Evolutionary conservation across 2,888 invertebrate genomes (phyloP).

Genomic region (Tetranychus piercei): DNA sequence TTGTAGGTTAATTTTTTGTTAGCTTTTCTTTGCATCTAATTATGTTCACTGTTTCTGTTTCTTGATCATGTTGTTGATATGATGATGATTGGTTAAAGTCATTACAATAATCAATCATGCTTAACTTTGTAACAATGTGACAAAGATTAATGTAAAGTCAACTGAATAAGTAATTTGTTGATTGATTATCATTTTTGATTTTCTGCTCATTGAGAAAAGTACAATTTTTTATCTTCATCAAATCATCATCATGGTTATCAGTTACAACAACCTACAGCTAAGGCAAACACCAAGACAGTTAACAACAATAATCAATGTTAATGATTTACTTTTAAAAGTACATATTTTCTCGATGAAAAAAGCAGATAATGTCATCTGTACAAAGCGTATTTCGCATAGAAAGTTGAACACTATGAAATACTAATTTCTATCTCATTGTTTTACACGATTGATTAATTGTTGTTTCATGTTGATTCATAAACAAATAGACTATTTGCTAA

Average conservation of each 20-base stretch:
- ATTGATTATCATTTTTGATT: not conserved
- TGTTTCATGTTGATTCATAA: not conserved
- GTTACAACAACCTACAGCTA: no score
- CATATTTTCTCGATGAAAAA: no score
- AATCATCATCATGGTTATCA: no score
- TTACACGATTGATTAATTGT: not conserved
- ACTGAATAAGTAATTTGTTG: not conserved
- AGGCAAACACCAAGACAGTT: no score
- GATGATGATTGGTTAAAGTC: not conserved
- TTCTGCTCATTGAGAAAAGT: no score
- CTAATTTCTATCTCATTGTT: not conserved
- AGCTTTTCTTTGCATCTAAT: not conserved
- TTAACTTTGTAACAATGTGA: not conserved
- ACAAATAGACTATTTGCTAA: not conserved
- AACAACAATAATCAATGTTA: no score
- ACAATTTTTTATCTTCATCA: no score
- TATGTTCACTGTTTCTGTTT: not conserved
- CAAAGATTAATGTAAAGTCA: not conserved
- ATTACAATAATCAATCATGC: not conserved
- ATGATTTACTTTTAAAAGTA: no score
- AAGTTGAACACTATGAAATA: no score
- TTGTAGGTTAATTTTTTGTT: not conserved
- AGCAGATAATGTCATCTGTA: no score
- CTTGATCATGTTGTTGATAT: not conserved
- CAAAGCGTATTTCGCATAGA: no score